Evolutionary conservation across 2,113 vertebrate species (phyloP), one percentile per base, ranked within the genome.

Genomic region (Sprattus sprattus): DNA sequence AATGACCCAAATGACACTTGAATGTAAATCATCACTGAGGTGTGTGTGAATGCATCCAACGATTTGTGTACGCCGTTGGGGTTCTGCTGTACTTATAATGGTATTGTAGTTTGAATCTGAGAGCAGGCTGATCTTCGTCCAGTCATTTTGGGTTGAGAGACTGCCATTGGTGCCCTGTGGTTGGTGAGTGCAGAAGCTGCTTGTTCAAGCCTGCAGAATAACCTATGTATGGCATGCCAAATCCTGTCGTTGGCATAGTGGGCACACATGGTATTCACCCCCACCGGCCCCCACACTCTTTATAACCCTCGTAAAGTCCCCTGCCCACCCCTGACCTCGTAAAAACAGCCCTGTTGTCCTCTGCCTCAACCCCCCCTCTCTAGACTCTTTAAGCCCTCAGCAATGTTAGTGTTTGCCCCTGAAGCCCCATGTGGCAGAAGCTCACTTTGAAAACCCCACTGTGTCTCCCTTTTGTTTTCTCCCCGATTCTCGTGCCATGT

Each of bases 181-280:
- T 64, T 6, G 57, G n/a, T 28, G 64, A 10, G n/a, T 25, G n/a
- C 64, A 67, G n/a, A 67, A 25, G 1, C 25, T 67, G 7, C n/a
- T 67, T 9, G 60, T 64, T 2, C n/a, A 64, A 6, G 6, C 22
- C 1, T 25, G 64, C 64, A 28, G 64, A 67, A n/a, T n/a, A 67
- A 2, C 64, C 64, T 67, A 67, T 67, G 64, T 67, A 28, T 67
- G 25, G 64, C 64, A 67, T 67, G 25, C 64, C 22, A 28, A 28
- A 28, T 67, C n/a, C 64, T 67, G 64, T 67, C 25, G 64, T 67
- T 25, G n/a, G 64, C 64, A 67, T 28, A 28, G n/a, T 67, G 64
- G 64, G 64, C 22, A 67, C 64, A 67, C 64, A 67, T 67, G 64
- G n/a, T 25, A 67, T 67, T 60, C 54, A 60, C 54, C 18, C 64